Evolutionary conservation across 35 echinoderm and acorn worm genomes (phyloP).

Genomic region (Acanthaster planci): DNA sequence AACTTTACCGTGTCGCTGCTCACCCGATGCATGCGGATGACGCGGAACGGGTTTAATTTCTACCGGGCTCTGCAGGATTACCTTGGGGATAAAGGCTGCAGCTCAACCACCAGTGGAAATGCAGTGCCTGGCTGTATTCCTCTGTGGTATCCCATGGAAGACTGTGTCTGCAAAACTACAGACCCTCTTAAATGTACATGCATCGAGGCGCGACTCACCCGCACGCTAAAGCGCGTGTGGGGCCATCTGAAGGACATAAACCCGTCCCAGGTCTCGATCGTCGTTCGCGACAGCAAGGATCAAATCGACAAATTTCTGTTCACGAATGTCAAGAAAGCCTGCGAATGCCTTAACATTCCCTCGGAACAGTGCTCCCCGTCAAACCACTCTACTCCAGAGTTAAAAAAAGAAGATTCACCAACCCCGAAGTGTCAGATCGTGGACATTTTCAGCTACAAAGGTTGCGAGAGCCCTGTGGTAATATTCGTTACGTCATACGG

Average conservation of each 20-base stretch:
- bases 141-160: constrained; percentile 49
- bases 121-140: constrained; percentile 54
- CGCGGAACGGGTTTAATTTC: constrained; percentile 52
- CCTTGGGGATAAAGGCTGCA: constrained; percentile 40
- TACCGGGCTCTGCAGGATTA: constrained; percentile 55
- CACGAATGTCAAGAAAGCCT: not conserved
- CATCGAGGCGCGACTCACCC: not conserved
- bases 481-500: constrained; percentile 50
- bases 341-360: not conserved
- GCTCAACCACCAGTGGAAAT: constrained; percentile 40
- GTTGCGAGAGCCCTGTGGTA: constrained; percentile 70
- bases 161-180: constrained; percentile 30
- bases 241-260: constrained; percentile 21
- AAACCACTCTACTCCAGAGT: not conserved
- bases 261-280: constrained; percentile 41
- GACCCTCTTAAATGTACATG: constrained; percentile 9
- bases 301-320: not conserved
- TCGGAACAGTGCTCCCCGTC: not conserved
- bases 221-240: constrained; percentile 35
- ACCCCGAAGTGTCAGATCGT: constrained; percentile 35
- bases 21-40: constrained; percentile 62
- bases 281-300: constrained; percentile 32
- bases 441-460: constrained; percentile 72
- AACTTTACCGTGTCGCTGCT: constrained; percentile 33
- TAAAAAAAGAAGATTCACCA: not conserved